Percentiles rank a stretch among this genome's conserved stretches.
phyloP scores from a whole-genome alignment of 2,888 invertebrate genomes.

The Pycnomerus fuliginosus region DNA sequence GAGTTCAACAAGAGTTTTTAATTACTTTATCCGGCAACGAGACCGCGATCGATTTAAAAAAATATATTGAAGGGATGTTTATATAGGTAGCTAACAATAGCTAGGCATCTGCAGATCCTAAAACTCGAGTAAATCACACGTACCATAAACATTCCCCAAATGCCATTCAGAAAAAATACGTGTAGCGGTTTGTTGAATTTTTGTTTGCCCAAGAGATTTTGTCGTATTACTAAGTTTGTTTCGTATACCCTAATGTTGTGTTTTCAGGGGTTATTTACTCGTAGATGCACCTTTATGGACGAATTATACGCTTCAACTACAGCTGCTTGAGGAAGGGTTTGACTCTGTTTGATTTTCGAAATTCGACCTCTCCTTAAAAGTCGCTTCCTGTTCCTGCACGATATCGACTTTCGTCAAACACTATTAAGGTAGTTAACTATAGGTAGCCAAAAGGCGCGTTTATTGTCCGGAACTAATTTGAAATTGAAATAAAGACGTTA shows the following conservation, averaged over 20 bases:
- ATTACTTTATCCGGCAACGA: conserved; percentile 1
- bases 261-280: no score
- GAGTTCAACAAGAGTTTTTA: not conserved
- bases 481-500: conserved; percentile 16
- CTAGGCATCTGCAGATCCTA: conserved; percentile 47
- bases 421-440: no score
- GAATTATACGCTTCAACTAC: no score
- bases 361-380: no score
- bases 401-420: no score
- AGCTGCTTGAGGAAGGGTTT: no score
- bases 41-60: no score
- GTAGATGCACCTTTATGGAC: no score
- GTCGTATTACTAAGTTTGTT: conserved; percentile 28
- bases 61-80: conserved; percentile 24
- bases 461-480: conserved; percentile 15
- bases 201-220: conserved; percentile 38
- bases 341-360: no score
- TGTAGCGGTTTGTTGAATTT: conserved; percentile 34
- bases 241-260: conserved; percentile 12
- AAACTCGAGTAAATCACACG: conserved; percentile 45
- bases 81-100: conserved; percentile 40
- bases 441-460: no score
- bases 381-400: no score
- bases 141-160: conserved; percentile 45
- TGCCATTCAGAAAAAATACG: conserved; percentile 34